Conservation (phyloP, 2,888 invertebrate genomes). For the Cheilosia grossa region DNA sequence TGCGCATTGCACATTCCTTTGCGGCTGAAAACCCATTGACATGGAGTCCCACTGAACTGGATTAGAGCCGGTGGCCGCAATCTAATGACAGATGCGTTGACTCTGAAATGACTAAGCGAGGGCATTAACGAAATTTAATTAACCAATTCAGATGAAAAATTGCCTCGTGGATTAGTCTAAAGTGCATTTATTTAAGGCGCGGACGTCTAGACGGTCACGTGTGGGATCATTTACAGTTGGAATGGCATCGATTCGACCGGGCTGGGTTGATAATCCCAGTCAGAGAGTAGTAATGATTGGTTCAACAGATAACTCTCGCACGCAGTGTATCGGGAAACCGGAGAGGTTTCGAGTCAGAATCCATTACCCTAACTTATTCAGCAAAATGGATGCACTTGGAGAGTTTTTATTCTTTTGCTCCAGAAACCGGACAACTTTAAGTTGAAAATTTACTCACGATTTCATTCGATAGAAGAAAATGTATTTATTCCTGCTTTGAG, state of each 20-base stretch:
- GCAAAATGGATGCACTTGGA: slow-evolving; percentile 13
- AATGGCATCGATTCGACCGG: slow-evolving; percentile 9
- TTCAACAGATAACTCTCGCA: slow-evolving; percentile 13
- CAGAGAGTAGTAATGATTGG: background rate
- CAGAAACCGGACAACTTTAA: background rate
- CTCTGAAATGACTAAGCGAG: slow-evolving; percentile 7
- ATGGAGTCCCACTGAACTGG: background rate
- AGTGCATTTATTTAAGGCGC: slow-evolving; percentile 31
- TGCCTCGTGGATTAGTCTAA: slow-evolving; percentile 1
- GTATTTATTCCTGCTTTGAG: background rate
- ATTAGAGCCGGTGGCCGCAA: slow-evolving; percentile 3
- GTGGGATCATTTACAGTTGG: slow-evolving; percentile 22
- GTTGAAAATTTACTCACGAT: slow-evolving; percentile 3
- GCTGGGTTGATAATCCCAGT: slow-evolving; percentile 23
- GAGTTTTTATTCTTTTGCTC: background rate
- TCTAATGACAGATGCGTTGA: slow-evolving; percentile 19
- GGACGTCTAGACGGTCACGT: background rate
- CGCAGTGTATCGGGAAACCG: slow-evolving; percentile 2
- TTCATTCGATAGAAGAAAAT: background rate
- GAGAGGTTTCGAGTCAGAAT: background rate
- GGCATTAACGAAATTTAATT: slow-evolving; percentile 40
- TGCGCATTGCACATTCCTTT: background rate
- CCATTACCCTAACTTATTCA: slow-evolving; percentile 8
- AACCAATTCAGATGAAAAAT: slow-evolving; percentile 31
- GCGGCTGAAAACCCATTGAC: background rate